Percentiles rank a stretch among this genome's conserved stretches.
phyloP scores from a whole-genome alignment of 2,888 invertebrate genomes.

The Diploptera punctata region DNA sequence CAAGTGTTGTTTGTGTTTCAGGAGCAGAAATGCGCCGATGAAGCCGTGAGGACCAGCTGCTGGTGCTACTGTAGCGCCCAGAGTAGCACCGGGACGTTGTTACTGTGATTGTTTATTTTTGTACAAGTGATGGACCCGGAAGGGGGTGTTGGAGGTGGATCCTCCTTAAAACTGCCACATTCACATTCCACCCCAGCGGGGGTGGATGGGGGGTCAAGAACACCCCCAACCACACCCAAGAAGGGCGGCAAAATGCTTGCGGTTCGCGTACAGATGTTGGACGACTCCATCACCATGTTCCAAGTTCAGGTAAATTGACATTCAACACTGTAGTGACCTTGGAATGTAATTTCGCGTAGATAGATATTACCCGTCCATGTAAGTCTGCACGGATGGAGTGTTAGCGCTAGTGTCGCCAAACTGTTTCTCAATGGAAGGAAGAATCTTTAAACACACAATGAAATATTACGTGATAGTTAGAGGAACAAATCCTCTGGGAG shows the following conservation, averaged over 20 bases:
- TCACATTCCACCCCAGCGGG: constrained; percentile 85
- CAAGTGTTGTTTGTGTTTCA: constrained; percentile 2
- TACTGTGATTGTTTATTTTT: constrained; percentile 6
- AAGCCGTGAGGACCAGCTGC: constrained; percentile 5
- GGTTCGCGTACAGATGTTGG: constrained; percentile 87
- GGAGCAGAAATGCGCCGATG: constrained; percentile 25
- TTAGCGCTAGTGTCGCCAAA: too few relatives aligned
- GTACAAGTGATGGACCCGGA: not conserved
- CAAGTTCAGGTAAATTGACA: constrained; percentile 90
- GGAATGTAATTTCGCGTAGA: too few relatives aligned
- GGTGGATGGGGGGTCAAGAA: constrained; percentile 74
- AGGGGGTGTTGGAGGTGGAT: constrained; percentile 17
- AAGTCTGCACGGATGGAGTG: too few relatives aligned
- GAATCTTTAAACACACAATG: too few relatives aligned
- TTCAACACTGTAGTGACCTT: not conserved
- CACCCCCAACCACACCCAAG: constrained; percentile 80
- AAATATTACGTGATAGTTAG: too few relatives aligned
- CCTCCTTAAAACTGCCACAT: constrained; percentile 57
- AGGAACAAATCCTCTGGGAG: too few relatives aligned
- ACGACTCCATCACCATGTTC: constrained; percentile 88
- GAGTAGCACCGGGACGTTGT: constrained; percentile 13
- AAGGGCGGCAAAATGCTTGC: constrained; percentile 90
- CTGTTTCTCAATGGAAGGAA: too few relatives aligned
- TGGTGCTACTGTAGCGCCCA: constrained; percentile 10
- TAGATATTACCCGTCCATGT: too few relatives aligned